Base-by-base conservation (phyloP, 1,140 invertebrate genomes). In the Drosophila willistoni region DNA sequence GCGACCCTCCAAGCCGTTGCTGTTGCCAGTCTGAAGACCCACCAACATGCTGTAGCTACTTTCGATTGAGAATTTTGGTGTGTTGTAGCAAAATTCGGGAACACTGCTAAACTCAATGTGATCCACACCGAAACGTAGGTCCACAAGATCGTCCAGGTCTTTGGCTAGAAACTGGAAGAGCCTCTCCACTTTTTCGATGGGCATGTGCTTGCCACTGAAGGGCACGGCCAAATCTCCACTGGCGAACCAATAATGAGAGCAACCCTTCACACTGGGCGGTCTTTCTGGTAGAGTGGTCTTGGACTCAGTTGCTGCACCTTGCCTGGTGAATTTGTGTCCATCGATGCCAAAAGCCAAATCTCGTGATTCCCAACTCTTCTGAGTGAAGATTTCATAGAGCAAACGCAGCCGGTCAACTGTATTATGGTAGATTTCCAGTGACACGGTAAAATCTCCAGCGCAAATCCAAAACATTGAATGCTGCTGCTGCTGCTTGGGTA, bases 31-130 rank as follows among this genome's bases (percentile, higher is more conserved):
- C 71, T 91, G 90, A 34, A 91, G 60, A 7, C 90, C 90, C 17
- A 91, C 86, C 55, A 91, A 61, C 79, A 91, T 90, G 79, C 90
- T 90, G 77, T 91, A 91, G 68, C 66, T 89, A 44, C 90, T 91
- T 57, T 91, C 90, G 14, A 91, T 90, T 34, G 90, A 91, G 54
- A 86, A 90, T 64, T 86, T 91, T n/a, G 80, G 73, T 19, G 73
- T 59, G 1, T 63, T 74, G 13, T 63, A 55, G 73, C 75, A 81
- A 34, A 82, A 90, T 59, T 91, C 90, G 0, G 83, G 87, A 5
- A 73, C 60, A 39, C 68, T 73, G 65, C 87, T 90, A 9, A 91
- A 91, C 25, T 91, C 90, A 34, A 86, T 65, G 22, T 86, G 42
- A 60, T 91, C 90, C 14, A 91, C 86, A 14, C 90, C 90, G 34